A percentile compares a stretch with the other conserved stretches of the same genome.
phyloP scores from a whole-genome alignment of 2,888 invertebrate genomes.

The Scaptomyza parva region DNA sequence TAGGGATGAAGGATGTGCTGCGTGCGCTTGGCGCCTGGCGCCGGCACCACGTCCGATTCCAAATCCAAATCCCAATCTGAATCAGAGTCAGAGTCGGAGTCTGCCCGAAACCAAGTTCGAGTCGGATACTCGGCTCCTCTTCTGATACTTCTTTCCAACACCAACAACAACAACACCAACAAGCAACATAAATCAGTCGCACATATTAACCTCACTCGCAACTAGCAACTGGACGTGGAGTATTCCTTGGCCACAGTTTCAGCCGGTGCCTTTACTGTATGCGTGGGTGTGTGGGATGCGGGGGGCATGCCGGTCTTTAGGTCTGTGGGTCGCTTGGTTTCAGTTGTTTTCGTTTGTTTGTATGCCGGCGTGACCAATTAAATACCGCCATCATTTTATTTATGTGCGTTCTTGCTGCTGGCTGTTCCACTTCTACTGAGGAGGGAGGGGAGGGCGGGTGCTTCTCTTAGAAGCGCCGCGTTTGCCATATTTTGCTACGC shows the following conservation, averaged over 20 bases:
- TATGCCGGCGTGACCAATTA: constrained; percentile 74
- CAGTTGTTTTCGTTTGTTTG: constrained; percentile 28
- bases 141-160: constrained; percentile 39
- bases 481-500: constrained; percentile 43
- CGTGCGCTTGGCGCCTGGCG: constrained; percentile 78
- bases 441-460: no score
- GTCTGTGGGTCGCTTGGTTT: neutral
- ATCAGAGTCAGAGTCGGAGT: constrained; percentile 15
- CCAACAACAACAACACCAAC: no score
- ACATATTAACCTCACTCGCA: constrained; percentile 77
- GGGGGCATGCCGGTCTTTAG: no score
- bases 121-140: neutral
- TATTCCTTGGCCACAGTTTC: constrained; percentile 45
- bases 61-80: constrained; percentile 22
- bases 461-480: constrained; percentile 19
- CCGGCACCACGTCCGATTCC: constrained; percentile 52
- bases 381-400: constrained; percentile 71
- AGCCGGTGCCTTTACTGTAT: constrained; percentile 1
- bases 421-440: neutral
- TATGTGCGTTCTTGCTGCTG: constrained; percentile 59
- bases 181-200: constrained; percentile 74
- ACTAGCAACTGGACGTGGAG: constrained; percentile 39
- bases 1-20: constrained; percentile 76
- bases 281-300: no score
- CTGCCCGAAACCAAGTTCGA: neutral